Evolutionary conservation across 2,113 vertebrate genomes (phyloP).

Genomic region (Phyllostomus discolor): DNA sequence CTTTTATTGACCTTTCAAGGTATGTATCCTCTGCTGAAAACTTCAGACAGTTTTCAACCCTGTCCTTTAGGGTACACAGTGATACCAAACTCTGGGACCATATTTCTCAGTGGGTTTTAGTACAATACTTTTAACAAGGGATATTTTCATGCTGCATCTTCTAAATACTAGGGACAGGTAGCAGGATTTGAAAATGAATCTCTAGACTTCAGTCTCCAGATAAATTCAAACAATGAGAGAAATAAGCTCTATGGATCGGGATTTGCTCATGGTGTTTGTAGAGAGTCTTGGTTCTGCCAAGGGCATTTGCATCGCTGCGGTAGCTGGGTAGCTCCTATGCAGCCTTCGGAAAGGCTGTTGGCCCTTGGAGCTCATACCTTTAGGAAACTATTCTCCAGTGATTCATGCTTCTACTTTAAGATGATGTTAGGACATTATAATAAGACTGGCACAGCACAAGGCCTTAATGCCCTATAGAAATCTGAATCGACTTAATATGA

Average conservation of each 20-base stretch:
- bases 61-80: background rate
- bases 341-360: background rate
- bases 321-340: background rate
- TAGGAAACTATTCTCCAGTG: background rate
- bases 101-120: background rate
- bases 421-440: slow-evolving; percentile 27
- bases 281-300: background rate
- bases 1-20: background rate
- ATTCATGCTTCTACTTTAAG: slow-evolving; percentile 27
- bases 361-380: background rate
- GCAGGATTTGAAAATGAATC: background rate
- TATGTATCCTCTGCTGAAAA: background rate
- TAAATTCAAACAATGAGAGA: background rate
- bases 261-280: background rate
- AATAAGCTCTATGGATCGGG: background rate
- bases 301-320: background rate
- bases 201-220: background rate
- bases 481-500: background rate
- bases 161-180: background rate
- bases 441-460: slow-evolving; percentile 11
- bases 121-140: background rate
- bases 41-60: background rate
- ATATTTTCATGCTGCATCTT: background rate
- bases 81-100: background rate
- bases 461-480: slow-evolving; percentile 10